These are phyloP conservation scores for Teleogryllus oceanicus DNA, from an alignment of 2,888 invertebrate genomes.

Conservation along the genomic window DNA sequence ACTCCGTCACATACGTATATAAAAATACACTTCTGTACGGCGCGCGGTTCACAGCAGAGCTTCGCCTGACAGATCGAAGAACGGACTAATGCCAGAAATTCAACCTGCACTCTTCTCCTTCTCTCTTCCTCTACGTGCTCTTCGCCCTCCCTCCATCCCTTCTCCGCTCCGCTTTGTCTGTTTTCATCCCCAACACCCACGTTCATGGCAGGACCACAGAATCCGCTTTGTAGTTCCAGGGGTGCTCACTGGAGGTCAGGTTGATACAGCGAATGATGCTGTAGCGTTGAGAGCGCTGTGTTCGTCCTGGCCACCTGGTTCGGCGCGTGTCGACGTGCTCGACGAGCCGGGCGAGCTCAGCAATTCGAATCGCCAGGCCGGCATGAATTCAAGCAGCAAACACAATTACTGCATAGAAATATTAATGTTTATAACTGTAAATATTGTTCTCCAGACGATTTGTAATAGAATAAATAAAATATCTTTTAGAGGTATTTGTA, in stretches of 20 bases:
- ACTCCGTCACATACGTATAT: background rate
- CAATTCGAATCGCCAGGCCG: too few species aligned
- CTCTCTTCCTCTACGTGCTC: slow-evolving; percentile 28
- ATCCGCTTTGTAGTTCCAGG: background rate
- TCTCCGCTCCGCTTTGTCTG: background rate
- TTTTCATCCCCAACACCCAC: slow-evolving; percentile 10
- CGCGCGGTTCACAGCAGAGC: background rate
- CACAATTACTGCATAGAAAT: too few species aligned
- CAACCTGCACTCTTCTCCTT: slow-evolving; percentile 22
- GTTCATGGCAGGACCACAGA: background rate
- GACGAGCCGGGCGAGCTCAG: too few species aligned
- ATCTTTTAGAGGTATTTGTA: too few species aligned
- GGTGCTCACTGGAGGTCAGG: slow-evolving; percentile 25
- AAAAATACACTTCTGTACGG: background rate
- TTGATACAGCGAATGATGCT: background rate
- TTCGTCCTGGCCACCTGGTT: too few species aligned
- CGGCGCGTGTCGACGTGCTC: too few species aligned
- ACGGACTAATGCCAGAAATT: slow-evolving; percentile 21
- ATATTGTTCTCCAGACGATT: too few species aligned
- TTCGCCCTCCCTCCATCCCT: background rate
- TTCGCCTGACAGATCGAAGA: slow-evolving; percentile 25
- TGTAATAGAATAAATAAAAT: too few species aligned
- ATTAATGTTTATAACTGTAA: too few species aligned
- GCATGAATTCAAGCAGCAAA: too few species aligned
- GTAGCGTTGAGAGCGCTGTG: too few species aligned